Evolutionary conservation across 2,113 vertebrate species (phyloP), one percentile per base, ranked within the genome.

Genomic region (Syngnathus typhle): DNA sequence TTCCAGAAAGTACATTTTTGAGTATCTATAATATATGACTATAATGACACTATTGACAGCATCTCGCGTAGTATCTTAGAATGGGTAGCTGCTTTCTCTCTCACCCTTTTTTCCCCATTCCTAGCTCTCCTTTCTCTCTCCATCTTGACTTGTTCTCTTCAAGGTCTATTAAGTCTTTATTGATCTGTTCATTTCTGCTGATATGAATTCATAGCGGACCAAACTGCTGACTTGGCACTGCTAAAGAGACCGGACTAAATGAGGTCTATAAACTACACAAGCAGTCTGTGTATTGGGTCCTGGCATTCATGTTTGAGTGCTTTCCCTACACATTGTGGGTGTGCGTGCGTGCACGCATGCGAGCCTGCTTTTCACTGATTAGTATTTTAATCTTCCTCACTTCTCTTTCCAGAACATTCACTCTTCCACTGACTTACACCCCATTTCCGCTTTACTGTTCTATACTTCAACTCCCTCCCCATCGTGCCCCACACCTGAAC

Each of bases 141-240:
- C 77, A 67, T 78, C 75, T 77, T 74, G 75, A 82, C 79, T 86
- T 82, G 62, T 74, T 79, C 74, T 84, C 84, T 88, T 84, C 84
- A 86, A 78, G 85, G 81, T 89, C 89, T 89, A 89, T 91, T 91
- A 91, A 85, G 89, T 88, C 88, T 88, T 87, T 90, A 91, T 92
- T 89, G 89, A 91, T 91, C 87, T 80, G 78, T 82, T 87, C 86
- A 86, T 89, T 91, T 89, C 83, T 87, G 89, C 86, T 89, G 89
- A 91, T 92, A 91, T 90, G 89, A 89, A 91, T 91, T 90, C 87
- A 90, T 90, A 84, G 81, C 47, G 74, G 80, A 74, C 82, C 74
- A 86, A 91, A 89, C 71, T 90, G 90, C 90, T 91, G 91, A 92
- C 87, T 84, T 51, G 71, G 88, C 88, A 67, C 77, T 83, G 80